Conservation (phyloP, 2,113 vertebrate species). For the Craseonycteris thonglongyai region DNA sequence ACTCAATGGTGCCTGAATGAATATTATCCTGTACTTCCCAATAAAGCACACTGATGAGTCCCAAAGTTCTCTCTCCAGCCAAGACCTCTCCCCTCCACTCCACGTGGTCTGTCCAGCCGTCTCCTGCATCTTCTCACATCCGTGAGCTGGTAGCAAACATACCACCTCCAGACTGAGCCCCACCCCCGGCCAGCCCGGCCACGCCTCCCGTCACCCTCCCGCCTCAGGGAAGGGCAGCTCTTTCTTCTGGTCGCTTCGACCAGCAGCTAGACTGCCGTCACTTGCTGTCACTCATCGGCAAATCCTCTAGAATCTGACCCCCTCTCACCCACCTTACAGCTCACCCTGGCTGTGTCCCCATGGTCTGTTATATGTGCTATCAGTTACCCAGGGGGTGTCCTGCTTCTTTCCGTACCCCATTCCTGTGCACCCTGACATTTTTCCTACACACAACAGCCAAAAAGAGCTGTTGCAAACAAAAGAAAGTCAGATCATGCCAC, state of each 20-base stretch:
- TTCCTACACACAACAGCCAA: not conserved
- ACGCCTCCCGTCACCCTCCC: too few species aligned
- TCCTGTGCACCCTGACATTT: not conserved
- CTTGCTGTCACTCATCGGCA: not conserved
- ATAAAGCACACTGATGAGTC: not conserved
- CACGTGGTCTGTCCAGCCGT: not conserved
- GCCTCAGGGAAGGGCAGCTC: not conserved
- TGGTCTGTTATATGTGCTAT: fast-evolving
- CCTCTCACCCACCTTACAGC: not conserved
- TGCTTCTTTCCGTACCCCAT: not conserved
- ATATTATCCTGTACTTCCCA: not conserved
- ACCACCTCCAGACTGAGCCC: not conserved
- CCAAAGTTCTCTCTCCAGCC: not conserved
- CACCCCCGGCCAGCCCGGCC: too few species aligned
- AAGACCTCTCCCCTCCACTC: not conserved
- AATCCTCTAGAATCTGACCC: not conserved
- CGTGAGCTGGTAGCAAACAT: not conserved
- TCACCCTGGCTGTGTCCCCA: not conserved
- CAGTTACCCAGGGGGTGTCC: not conserved
- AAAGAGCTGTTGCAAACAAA: not conserved
- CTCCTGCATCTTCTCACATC: not conserved
- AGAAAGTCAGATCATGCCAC: not conserved
- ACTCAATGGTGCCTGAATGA: not conserved
- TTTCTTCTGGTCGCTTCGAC: not conserved
- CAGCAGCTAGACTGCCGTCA: not conserved